phyloP scores from a whole-genome alignment of 1,140 invertebrate species.

The Psilanteris sp. region DNA sequence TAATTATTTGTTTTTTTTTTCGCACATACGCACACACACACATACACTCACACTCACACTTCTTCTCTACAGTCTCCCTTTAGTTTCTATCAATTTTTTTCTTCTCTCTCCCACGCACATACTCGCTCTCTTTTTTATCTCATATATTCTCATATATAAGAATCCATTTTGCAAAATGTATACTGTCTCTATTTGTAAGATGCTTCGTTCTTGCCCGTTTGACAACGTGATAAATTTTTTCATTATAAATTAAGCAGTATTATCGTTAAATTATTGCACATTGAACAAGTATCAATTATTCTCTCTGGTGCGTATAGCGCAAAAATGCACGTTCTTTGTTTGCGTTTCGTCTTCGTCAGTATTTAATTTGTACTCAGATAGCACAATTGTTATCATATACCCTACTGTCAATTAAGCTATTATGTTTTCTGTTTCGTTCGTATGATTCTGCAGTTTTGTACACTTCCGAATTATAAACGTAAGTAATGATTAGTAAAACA shows the following conservation, averaged over 20 bases:
- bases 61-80: too few species aligned
- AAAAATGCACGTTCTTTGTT: conserved; percentile 45
- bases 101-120: conserved; percentile 4
- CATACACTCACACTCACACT: too few species aligned
- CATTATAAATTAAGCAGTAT: conserved; percentile 69
- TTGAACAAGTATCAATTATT: conserved; percentile 72
- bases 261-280: conserved; percentile 75
- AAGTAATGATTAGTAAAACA: conserved; percentile 40
- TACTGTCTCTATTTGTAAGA: conserved; percentile 5
- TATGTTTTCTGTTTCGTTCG: conserved; percentile 54
- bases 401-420: conserved; percentile 48
- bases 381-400: conserved; percentile 53
- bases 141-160: conserved; percentile 49
- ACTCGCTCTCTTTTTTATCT: conserved; percentile 10
- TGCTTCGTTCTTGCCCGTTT: conserved; percentile 25
- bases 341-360: conserved; percentile 48
- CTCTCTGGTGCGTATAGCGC: conserved; percentile 66
- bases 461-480: conserved; percentile 40
- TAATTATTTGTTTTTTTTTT: conserved; percentile 33
- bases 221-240: conserved; percentile 46
- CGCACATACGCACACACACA: background rate
- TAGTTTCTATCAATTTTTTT: too few species aligned
- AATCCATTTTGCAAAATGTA: conserved; percentile 28
- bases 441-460: conserved; percentile 54
- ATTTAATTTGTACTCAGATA: conserved; percentile 58